Base-by-base conservation (phyloP, 2,797 vertebrate genomes). In the Microctenopoma stevenorrisi region DNA sequence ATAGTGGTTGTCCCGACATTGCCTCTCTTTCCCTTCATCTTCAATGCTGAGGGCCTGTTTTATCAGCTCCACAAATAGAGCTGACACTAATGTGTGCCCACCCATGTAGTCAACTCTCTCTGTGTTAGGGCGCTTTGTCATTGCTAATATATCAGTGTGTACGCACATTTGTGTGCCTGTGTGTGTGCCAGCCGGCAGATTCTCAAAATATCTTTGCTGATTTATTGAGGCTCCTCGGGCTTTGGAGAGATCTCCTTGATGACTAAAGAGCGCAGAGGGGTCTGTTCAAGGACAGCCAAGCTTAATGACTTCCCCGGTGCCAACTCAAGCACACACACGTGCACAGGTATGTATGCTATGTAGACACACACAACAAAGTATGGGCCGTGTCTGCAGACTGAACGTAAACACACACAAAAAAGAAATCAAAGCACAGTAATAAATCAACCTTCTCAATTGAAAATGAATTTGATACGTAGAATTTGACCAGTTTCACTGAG, bases 11-110 rank as follows among this genome's bases (percentile, higher is more conserved):
- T 88, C 86, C 88, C 86, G 64, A 62, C 74, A 54, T 84, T 87
- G 82, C 80, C 79, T 85, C 71, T 76, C 65, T 72, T 61, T 80
- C 42, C 69, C 78, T 84, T 84, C 79, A 82, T 89, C 77, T 88
- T 53, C 54, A 78, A 71, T 13, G 25, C 79, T 68, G 59, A 86
- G 80, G 78, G 79, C 75, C 79, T 76, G 57, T 88, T 87, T 91
- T 86, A 91, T 92, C 87, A 86, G 76, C 71, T 76, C 53, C 67
- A 87, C 84, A 66, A 68, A 63, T 57, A 40, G 59, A 79, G 68
- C 73, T 81, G 87, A 90, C 88, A 89, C 84, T 88, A 88, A 89
- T 88, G 85, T 73, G 79, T 93, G 93, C 91, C 93, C 93, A 93
- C 93, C 91, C 93, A 93, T 90, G 89, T 72, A 86, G 91, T 73